Percentiles rank a stretch among this genome's conserved stretches.
Evolutionary conservation across 1,140 invertebrate species (phyloP).

Genomic region (Diabrotica virgifera): DNA sequence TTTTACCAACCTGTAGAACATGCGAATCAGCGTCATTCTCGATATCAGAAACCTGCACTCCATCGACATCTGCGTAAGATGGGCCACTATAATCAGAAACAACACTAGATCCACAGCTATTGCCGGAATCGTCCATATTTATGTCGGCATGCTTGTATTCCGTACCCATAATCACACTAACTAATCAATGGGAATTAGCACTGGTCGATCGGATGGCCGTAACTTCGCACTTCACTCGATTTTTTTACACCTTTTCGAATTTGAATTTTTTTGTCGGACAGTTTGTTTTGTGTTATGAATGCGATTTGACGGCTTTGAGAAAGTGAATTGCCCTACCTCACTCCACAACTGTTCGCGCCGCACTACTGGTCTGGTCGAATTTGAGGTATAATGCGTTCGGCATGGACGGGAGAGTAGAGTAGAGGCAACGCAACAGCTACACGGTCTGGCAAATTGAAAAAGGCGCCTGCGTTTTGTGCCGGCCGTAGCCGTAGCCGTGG

Average conservation of each 20-base stretch:
- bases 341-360: slow-evolving; percentile 32
- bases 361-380: slow-evolving; percentile 23
- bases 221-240: not conserved
- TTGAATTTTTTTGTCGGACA: not conserved
- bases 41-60: slow-evolving; percentile 46
- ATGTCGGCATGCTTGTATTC: slow-evolving; percentile 42
- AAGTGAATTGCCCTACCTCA: slow-evolving; percentile 29
- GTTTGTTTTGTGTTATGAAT: not conserved
- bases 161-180: slow-evolving; percentile 39
- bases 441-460: not conserved
- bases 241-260: not conserved
- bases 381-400: not conserved
- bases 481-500: no score
- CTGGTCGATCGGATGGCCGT: not conserved
- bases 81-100: slow-evolving; percentile 45
- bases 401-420: not conserved
- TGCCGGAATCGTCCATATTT: slow-evolving; percentile 47
- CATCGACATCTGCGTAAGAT: slow-evolving; percentile 40
- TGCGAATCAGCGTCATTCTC: slow-evolving; percentile 39
- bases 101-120: slow-evolving; percentile 47
- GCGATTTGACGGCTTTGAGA: not conserved
- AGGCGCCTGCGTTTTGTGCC: not conserved
- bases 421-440: not conserved
- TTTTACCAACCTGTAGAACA: slow-evolving; percentile 37
- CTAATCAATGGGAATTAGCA: slow-evolving; percentile 2